Evolutionary conservation across 2,888 invertebrate genomes (phyloP).

Genomic region (Hipparchia semele): DNA sequence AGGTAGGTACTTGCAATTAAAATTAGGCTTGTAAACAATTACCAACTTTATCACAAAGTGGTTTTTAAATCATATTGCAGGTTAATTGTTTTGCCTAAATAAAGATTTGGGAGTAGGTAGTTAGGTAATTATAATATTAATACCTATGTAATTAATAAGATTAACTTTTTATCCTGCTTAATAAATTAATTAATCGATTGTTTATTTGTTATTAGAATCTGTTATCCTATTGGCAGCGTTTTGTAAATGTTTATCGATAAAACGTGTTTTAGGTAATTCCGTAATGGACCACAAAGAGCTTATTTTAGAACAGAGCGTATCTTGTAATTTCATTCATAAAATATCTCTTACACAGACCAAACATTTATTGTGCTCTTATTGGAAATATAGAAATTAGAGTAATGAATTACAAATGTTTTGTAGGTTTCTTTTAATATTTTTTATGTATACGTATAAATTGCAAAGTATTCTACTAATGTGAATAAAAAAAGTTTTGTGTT

Average conservation of each 20-base stretch:
- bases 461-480: no score
- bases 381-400: constrained; percentile 39
- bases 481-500: neutral
- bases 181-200: neutral
- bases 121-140: no score
- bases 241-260: constrained; percentile 71
- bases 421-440: constrained; percentile 50
- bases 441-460: neutral
- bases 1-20: no score
- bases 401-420: constrained; percentile 62
- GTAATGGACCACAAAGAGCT: constrained; percentile 61
- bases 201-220: constrained; percentile 42
- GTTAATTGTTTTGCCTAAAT: no score
- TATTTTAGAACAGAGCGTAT: constrained; percentile 62
- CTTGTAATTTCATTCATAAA: constrained; percentile 63
- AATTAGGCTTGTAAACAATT: no score
- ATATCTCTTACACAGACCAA: constrained; percentile 57
- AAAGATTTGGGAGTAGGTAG: no score
- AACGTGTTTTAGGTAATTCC: constrained; percentile 74
- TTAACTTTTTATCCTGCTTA: neutral
- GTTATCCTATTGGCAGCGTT: constrained; percentile 67
- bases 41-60: no score
- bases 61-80: no score
- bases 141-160: no score
- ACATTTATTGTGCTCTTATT: constrained; percentile 58